Conservation (phyloP, 2,113 vertebrate genomes). For the Trematocara macrostoma region DNA sequence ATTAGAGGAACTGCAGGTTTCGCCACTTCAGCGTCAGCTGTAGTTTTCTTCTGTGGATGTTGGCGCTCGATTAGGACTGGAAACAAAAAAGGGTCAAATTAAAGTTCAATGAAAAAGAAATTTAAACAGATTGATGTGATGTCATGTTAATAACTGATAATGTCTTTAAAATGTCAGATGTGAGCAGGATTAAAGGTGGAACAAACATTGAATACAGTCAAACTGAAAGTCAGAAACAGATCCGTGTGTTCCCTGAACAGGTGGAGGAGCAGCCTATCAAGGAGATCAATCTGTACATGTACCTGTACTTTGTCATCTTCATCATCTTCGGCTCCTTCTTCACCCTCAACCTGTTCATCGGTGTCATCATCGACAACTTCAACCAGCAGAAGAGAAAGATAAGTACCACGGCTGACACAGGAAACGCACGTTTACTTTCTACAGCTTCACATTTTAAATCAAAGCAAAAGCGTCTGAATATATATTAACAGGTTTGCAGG, state of each 20-base stretch:
- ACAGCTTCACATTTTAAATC: accelerated
- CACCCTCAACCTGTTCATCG: constrained; percentile 95
- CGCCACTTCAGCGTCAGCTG: neutral
- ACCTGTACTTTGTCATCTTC: constrained; percentile 93
- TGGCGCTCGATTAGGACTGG: neutral
- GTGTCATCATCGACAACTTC: constrained; percentile 98
- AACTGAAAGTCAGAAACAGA: neutral
- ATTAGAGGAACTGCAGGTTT: neutral
- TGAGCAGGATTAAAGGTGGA: neutral
- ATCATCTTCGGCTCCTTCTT: constrained; percentile 98
- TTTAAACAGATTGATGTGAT: neutral
- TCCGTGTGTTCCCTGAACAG: constrained; percentile 51
- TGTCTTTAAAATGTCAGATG: neutral
- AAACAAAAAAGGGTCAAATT: neutral
- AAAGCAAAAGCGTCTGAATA: neutral
- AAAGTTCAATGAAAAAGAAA: neutral
- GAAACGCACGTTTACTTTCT: neutral
- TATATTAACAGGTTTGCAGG: neutral
- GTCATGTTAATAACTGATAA: neutral
- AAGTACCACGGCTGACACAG: constrained; percentile 54
- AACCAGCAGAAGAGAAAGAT: constrained; percentile 99
- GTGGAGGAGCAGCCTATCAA: constrained; percentile 74
- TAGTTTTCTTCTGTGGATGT: accelerated
- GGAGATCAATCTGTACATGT: constrained; percentile 94
- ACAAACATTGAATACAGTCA: neutral